These are phyloP conservation scores for Aplochiton taeniatus DNA, from an alignment of 2,797 vertebrate species.

Conservation along the genomic window DNA sequence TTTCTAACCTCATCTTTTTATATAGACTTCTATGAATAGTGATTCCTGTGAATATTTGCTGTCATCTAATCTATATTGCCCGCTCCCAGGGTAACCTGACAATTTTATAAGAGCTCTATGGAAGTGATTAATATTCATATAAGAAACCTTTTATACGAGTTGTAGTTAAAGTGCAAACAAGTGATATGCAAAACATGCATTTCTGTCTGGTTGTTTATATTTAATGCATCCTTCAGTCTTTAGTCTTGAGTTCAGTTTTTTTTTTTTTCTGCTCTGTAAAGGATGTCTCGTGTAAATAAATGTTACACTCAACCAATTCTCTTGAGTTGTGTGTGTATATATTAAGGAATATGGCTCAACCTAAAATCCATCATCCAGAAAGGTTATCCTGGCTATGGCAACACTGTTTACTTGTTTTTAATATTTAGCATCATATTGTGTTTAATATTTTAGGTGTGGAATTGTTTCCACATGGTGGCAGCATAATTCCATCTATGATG, in stretches of 20 bases:
- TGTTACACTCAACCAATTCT: constrained; percentile 23
- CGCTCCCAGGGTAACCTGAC: background rate
- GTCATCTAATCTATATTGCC: background rate
- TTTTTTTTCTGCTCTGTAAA: constrained; percentile 60
- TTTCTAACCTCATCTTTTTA: background rate
- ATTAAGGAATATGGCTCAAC: too few relatives aligned
- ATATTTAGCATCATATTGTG: background rate
- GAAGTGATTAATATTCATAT: constrained; percentile 7
- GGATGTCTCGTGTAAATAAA: constrained; percentile 74
- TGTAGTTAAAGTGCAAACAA: background rate
- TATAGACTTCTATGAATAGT: background rate
- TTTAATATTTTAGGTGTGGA: constrained; percentile 10
- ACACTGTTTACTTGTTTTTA: background rate
- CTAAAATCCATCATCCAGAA: too few relatives aligned
- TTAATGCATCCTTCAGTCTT: constrained; percentile 8
- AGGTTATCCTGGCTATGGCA: background rate
- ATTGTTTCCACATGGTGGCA: constrained; percentile 54
- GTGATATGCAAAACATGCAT: background rate
- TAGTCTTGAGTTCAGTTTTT: constrained; percentile 33
- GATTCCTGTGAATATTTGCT: constrained; percentile 23
- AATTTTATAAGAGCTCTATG: constrained; percentile 2
- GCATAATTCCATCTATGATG: constrained; percentile 37
- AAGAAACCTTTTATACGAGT: background rate
- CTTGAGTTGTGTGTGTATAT: too few relatives aligned
- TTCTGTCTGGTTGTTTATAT: constrained; percentile 9